Percentiles rank a stretch among this genome's conserved stretches.
phyloP scores from a whole-genome alignment of 2,797 vertebrate genomes.

The Acridotheres tristis region DNA sequence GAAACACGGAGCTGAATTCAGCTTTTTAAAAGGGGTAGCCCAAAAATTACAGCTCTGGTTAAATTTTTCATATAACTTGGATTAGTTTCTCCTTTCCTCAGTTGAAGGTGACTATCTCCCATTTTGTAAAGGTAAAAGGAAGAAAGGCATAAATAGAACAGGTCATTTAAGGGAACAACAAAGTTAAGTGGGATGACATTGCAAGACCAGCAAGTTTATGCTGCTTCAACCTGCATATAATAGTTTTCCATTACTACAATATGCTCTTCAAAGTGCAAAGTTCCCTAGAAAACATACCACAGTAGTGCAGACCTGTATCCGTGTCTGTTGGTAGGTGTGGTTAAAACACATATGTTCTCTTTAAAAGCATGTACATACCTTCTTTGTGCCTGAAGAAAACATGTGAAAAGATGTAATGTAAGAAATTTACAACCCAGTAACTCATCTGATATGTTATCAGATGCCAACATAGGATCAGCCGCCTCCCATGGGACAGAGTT shows the following conservation, averaged over 20 bases:
- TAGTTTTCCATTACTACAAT: background rate
- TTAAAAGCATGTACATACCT: background rate
- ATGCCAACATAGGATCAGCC: background rate
- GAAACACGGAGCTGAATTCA: background rate
- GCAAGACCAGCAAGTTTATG: background rate
- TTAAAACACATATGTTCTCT: background rate
- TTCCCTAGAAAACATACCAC: background rate
- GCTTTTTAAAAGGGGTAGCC: background rate
- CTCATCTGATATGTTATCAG: fast-evolving
- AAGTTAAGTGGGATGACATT: background rate
- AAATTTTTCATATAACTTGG: background rate
- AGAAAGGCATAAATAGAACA: background rate
- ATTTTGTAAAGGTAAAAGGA: background rate
- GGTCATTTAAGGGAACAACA: background rate
- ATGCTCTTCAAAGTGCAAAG: background rate
- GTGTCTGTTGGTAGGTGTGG: background rate
- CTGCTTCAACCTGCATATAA: background rate
- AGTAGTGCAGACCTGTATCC: background rate
- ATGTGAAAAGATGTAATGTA: background rate
- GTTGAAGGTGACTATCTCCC: background rate
- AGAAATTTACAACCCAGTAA: background rate
- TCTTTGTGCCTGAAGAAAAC: background rate
- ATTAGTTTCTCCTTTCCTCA: background rate
- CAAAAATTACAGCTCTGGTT: background rate
- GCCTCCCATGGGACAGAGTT: background rate